Percentiles rank a stretch among this genome's conserved stretches.
These are phyloP conservation scores for Mya arenaria DNA, from an alignment of 1,140 invertebrate species.

Conservation along the genomic window DNA sequence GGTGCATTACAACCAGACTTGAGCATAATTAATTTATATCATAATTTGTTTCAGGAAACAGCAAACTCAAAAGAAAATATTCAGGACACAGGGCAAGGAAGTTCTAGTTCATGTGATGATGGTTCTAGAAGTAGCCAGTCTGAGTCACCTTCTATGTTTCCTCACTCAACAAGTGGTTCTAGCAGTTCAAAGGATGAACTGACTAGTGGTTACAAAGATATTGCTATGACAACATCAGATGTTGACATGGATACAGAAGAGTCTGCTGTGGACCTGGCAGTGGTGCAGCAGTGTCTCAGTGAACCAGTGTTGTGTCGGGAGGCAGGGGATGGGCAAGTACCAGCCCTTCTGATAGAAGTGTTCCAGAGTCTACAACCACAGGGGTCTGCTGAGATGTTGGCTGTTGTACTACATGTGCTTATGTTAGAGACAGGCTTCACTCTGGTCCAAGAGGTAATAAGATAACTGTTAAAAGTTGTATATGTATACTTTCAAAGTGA, in stretches of 20 bases:
- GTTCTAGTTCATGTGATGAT: background rate
- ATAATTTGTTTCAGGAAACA: too few relatives aligned
- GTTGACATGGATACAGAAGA: slow-evolving; percentile 3
- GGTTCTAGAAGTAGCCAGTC: background rate
- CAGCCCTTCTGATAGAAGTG: slow-evolving; percentile 28
- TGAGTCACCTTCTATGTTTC: too few relatives aligned
- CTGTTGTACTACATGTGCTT: slow-evolving; percentile 48
- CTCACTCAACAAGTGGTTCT: background rate
- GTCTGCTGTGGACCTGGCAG: slow-evolving; percentile 21
- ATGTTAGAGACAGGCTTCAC: slow-evolving; percentile 51
- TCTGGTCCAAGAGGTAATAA: too few relatives aligned
- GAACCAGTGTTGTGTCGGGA: slow-evolving; percentile 48
- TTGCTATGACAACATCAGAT: background rate
- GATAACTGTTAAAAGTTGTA: too few relatives aligned
- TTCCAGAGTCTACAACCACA: slow-evolving; percentile 1
- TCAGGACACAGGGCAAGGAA: background rate
- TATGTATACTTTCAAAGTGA: too few relatives aligned
- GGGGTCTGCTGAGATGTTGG: slow-evolving; percentile 2
- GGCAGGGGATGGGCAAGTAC: slow-evolving; percentile 28
- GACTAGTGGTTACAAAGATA: too few relatives aligned
- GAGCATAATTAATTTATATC: too few relatives aligned
- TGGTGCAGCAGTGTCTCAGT: slow-evolving; percentile 45
- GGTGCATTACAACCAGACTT: too few relatives aligned
- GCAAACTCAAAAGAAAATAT: background rate
- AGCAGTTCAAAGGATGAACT: background rate